Evolutionary conservation across 2,888 invertebrate species (phyloP).

Genomic region (Noctua janthina): DNA sequence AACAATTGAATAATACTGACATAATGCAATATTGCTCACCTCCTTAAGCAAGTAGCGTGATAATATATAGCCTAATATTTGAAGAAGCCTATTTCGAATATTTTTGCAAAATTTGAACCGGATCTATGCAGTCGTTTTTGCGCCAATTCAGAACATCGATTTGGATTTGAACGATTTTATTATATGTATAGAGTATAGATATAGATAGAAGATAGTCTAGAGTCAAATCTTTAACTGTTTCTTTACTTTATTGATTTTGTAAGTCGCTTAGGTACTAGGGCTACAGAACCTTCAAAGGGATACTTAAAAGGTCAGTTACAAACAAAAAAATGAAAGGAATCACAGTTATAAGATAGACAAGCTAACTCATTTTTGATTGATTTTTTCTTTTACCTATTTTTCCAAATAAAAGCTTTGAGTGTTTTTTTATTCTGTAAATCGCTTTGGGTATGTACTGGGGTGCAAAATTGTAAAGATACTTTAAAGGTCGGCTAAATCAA

Average conservation of each 20-base stretch:
- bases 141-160: too few species aligned
- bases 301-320: not conserved
- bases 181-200: too few species aligned
- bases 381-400: not conserved
- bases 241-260: not conserved
- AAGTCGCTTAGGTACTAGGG: not conserved
- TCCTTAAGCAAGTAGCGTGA: too few species aligned
- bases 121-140: too few species aligned
- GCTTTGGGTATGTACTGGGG: constrained; percentile 21
- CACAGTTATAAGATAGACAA: not conserved
- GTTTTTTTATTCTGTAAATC: constrained; percentile 2
- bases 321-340: not conserved
- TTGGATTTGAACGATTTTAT: too few species aligned
- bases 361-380: not conserved
- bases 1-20: too few species aligned
- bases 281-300: not conserved
- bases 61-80: too few species aligned
- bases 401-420: not conserved
- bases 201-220: not conserved
- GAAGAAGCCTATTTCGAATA: too few species aligned
- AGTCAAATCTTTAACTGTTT: not conserved
- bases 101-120: too few species aligned
- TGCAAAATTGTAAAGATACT: constrained; percentile 24
- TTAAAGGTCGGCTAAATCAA: constrained; percentile 17
- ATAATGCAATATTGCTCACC: too few species aligned